Evolutionary conservation across 2,888 invertebrate genomes (phyloP).

Genomic region (Chirona hameri): DNA sequence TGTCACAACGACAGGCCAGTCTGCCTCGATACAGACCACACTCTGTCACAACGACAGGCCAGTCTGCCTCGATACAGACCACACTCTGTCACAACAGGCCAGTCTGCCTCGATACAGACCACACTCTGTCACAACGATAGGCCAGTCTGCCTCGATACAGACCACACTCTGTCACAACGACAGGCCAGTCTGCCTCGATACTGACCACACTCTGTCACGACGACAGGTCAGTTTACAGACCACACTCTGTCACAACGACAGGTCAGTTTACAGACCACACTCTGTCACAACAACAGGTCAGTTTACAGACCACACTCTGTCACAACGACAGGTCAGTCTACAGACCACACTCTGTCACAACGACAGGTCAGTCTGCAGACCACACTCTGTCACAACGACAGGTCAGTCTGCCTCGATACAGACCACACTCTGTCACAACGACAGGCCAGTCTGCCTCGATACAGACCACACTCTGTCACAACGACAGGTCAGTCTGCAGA

Average conservation of each 20-base stretch:
- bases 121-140: conserved; percentile 57
- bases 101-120: no score
- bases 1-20: conserved; percentile 52
- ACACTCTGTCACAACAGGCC: conserved; percentile 52
- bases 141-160: conserved; percentile 49
- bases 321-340: conserved; percentile 53
- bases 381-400: conserved; percentile 53
- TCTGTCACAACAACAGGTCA: conserved; percentile 57
- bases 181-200: conserved; percentile 46
- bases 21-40: no score
- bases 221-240: conserved; percentile 54
- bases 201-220: no score
- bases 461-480: conserved; percentile 50
- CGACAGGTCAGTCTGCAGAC: conserved; percentile 54
- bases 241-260: conserved; percentile 53
- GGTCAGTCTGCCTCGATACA: no score
- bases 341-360: no score
- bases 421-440: no score
- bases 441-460: conserved; percentile 53
- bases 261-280: no score
- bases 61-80: conserved; percentile 48
- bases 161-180: conserved; percentile 53
- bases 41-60: conserved; percentile 57
- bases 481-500: conserved; percentile 51
- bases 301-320: conserved; percentile 49